phyloP scores from a whole-genome alignment of 1,140 invertebrate genomes.

The Plutomurus gul region DNA sequence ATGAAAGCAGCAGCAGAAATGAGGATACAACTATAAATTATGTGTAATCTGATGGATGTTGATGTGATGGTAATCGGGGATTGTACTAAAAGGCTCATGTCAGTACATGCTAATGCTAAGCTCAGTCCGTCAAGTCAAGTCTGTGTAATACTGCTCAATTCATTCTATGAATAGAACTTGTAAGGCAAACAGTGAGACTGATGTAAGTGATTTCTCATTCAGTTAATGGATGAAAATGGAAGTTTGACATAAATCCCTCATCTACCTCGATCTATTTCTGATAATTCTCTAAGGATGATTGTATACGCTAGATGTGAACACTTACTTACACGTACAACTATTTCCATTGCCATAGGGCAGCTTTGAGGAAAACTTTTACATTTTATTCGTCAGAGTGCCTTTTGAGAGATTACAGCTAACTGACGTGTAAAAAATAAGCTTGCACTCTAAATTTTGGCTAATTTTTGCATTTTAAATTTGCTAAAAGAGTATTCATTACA shows the following conservation, averaged over 20 bases:
- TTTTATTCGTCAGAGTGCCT: no score
- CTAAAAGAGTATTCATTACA: no score
- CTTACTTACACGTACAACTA: no score
- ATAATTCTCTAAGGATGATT: background rate
- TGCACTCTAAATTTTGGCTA: no score
- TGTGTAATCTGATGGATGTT: conserved; percentile 2
- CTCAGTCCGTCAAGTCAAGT: background rate
- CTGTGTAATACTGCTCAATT: no score
- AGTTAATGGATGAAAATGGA: conserved; percentile 22
- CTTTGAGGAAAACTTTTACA: no score
- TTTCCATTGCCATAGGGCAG: no score
- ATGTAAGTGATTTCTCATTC: conserved; percentile 29
- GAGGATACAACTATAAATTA: conserved; percentile 22
- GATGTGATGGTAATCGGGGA: conserved; percentile 25
- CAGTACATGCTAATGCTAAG: background rate
- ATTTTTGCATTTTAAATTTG: no score
- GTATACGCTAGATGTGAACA: background rate
- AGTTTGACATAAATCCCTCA: conserved; percentile 35
- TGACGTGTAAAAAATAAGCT: no score
- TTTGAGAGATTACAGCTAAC: no score
- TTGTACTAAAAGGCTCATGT: conserved; percentile 1
- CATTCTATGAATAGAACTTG: background rate
- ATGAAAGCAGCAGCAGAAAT: background rate
- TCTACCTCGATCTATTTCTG: background rate
- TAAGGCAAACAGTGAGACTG: no score